Evolutionary conservation across 2,888 invertebrate genomes (phyloP), one percentile per base, ranked within the genome.

Genomic region (Ophraella communa): DNA sequence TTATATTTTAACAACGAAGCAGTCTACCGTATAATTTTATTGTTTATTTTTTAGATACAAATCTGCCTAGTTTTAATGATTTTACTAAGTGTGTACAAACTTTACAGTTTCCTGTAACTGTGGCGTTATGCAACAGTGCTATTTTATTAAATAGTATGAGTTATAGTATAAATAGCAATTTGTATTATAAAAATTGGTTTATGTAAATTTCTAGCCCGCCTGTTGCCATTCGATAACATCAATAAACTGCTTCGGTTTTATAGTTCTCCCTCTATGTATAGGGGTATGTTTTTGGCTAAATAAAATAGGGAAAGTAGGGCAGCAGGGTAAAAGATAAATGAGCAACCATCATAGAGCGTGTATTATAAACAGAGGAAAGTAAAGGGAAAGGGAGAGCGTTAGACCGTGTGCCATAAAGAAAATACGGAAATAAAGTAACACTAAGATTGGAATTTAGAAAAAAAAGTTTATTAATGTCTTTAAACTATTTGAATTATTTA

Each of bases 251-350:
- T 33, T 42, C 42, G 21, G 21, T 35, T 17, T 44, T 35, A 35
- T 24, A 24, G n/a, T n/a, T n/a, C n/a, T 20, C 27, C 53, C 47
- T 33, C 52, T 33, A 35, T 51, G 14, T 45, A 44, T 11, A 20
- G 11, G n/a, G 24, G 24, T 51, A 27, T 51, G 24, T 51, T 17
- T 58, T 39, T 39, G 54, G 54, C 47, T 45, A 33, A 53, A 52
- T 52, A 62, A 65, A 65, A 57, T 49, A 51, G 56, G 56, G 49
- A 66, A 66, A 66, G 56, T 64, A 62, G 64, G 66, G 59, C 66
- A 66, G 59, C 52, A 64, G 57, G 62, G 58, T 66, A 55, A 49
- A 62, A 65, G 64, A 69, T 66, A 65, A 69, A 69, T 64, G 65
- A 64, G 52, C 64, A 64, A 63, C 65, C 56, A 52, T 61, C 61